Evolutionary conservation across 1,140 invertebrate genomes (phyloP).

Genomic region (Calosoma granatense): DNA sequence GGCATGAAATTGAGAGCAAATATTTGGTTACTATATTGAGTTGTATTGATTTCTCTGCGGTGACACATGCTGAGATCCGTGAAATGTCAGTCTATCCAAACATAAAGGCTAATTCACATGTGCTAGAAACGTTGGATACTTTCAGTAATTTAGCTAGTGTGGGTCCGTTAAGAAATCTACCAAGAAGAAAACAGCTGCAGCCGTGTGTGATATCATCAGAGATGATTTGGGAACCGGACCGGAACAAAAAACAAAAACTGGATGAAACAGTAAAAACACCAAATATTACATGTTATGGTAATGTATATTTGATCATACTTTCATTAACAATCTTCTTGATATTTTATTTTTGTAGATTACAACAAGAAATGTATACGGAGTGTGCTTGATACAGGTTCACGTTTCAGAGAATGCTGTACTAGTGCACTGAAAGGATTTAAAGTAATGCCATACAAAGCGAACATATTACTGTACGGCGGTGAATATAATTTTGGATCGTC

Average conservation of each 20-base stretch:
- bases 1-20: background rate
- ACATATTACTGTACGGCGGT: background rate
- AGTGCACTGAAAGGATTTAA: background rate
- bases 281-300: constrained; percentile 4
- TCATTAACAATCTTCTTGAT: background rate
- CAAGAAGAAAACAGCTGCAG: background rate
- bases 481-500: background rate
- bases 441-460: background rate
- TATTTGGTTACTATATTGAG: background rate
- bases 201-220: background rate
- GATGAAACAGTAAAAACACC: background rate
- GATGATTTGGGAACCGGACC: background rate
- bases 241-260: background rate
- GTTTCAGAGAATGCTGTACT: background rate
- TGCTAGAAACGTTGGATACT: too few species aligned
- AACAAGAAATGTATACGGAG: background rate
- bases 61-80: background rate
- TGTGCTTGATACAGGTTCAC: background rate
- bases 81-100: background rate
- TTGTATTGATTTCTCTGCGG: background rate
- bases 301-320: background rate
- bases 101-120: background rate
- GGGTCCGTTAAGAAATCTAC: background rate
- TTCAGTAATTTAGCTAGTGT: background rate
- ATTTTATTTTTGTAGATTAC: background rate